These are phyloP conservation scores for Ornithoptera alexandrae DNA, from an alignment of 2,888 invertebrate species.

Conservation along the genomic window DNA sequence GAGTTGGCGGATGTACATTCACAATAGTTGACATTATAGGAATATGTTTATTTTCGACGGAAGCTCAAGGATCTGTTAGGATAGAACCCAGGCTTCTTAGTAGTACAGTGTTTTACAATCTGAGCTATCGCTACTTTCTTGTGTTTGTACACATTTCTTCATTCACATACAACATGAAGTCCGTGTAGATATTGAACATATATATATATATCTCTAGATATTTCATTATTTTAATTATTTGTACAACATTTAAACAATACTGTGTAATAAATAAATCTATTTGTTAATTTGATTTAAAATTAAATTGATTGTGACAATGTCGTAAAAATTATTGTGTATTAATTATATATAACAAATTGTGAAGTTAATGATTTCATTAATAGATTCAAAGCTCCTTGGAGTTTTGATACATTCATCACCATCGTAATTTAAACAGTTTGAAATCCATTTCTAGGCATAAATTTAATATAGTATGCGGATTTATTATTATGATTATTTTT, in stretches of 20 bases:
- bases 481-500: no score
- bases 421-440: no score
- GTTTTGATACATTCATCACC: background rate
- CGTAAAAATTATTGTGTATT: background rate
- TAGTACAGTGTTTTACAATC: no score
- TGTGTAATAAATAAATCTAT: conserved; percentile 4
- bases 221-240: background rate
- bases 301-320: background rate
- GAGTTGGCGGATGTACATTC: no score
- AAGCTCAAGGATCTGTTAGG: no score
- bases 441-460: no score
- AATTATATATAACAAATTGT: background rate
- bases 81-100: no score
- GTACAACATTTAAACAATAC: background rate
- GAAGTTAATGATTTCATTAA: background rate
- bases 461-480: no score
- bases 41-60: no score
- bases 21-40: no score
- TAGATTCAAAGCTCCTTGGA: conserved; percentile 7
- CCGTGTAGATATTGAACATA: background rate
- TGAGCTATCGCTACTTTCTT: no score
- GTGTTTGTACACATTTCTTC: background rate
- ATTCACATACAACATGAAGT: background rate
- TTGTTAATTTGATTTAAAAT: conserved; percentile 1
- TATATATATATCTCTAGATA: background rate